Base-by-base conservation (phyloP, 2,113 vertebrate genomes). In the Bettongia penicillata region DNA sequence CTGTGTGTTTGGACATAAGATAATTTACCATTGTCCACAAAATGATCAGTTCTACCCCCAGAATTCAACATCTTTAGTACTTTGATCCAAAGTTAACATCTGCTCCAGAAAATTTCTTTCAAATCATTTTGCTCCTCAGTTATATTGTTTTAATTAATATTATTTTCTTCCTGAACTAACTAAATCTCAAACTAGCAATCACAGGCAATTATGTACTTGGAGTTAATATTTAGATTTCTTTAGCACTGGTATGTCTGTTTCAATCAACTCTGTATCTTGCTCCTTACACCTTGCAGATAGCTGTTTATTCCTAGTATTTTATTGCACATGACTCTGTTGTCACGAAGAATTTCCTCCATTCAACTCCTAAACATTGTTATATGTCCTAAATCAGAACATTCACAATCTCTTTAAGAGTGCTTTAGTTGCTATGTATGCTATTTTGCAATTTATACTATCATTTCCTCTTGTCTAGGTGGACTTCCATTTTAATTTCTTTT, bases 281-380 rank as follows among this genome's bases (percentile, higher is more conserved):
- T 96, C 0, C 95, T 95, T 52, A 47, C 95, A 95, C n/a, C 53
- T 95, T 93, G 16, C 97, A 94, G 68, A 90, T 90, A 96, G 23
- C 22, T 91, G 89, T 84, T 94, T 19, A 77, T 91, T 94, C 28
- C 94, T 96, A 68, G 1, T 96, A 51, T 93, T 95, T 68, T n/a
- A 19, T 68, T n/a, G 1, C 26, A 84, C 68, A 84, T n/a, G 37
- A 77, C 19, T 43, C 68, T 84, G 68, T 84, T 84, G 68, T 84
- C 68, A 84, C 68, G 43, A 23, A 6, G 43, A 84, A 84, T 22
- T 84, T 84, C n/a, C 22, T 84, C 68, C 68, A 84, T 22, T 84
- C 61, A 68, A 16, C 61, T 16, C 94, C 94, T 48, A 91, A 94
- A 90, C 43, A 92, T 48, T 61, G 12, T 31, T 95, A 77, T 91